These are phyloP conservation scores for Hemiprocne comata DNA, from an alignment of 2,113 vertebrate genomes.

Conservation along the genomic window DNA sequence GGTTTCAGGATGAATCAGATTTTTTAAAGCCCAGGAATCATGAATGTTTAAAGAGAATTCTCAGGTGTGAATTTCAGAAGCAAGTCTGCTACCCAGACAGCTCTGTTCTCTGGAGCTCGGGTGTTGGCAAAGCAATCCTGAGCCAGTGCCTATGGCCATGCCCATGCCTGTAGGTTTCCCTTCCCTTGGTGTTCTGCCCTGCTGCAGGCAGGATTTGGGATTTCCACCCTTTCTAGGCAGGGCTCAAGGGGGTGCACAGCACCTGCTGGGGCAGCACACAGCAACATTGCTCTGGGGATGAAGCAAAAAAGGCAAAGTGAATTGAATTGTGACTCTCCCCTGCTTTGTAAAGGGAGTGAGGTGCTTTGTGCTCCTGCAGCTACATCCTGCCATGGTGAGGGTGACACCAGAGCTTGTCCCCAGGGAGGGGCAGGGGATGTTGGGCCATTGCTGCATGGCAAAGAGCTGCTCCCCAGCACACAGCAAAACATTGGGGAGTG, in stretches of 20 bases:
- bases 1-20: neutral
- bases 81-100: fast-evolving
- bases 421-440: neutral
- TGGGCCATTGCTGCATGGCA: fast-evolving
- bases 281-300: neutral
- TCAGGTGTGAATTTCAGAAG: neutral
- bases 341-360: neutral
- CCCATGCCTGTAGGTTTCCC: neutral
- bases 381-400: fast-evolving
- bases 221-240: neutral
- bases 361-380: neutral
- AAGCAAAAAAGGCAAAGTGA: neutral
- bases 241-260: fast-evolving
- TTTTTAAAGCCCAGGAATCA: neutral
- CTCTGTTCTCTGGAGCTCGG: neutral
- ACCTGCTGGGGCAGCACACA: neutral
- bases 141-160: neutral
- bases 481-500: fast-evolving
- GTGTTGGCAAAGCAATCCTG: neutral
- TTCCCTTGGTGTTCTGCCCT: too few relatives aligned
- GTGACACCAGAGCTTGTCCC: neutral
- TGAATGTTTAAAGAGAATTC: neutral
- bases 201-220: neutral
- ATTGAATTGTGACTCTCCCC: neutral
- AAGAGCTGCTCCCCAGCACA: neutral